Evolutionary conservation across 2,888 invertebrate genomes (phyloP).

Genomic region (Apomyelois bistriatella): DNA sequence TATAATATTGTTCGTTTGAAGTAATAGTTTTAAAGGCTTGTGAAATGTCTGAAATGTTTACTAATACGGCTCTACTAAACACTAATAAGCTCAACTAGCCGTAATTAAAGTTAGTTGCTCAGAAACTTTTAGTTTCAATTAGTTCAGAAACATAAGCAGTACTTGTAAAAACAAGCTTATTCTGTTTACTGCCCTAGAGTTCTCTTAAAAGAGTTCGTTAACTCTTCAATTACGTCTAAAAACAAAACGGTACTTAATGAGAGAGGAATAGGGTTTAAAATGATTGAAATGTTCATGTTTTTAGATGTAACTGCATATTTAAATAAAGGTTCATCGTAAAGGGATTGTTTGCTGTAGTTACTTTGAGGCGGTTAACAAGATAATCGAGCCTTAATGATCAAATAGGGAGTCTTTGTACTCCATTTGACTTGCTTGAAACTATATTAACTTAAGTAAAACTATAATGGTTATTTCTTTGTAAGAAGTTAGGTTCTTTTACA

Average conservation of each 20-base stretch:
- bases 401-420: neutral
- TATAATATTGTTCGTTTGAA: too few relatives aligned
- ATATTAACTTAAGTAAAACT: too few relatives aligned
- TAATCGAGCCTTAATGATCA: neutral
- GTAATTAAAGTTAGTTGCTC: slow-evolving; percentile 1
- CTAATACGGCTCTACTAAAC: neutral
- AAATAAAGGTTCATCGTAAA: slow-evolving; percentile 8
- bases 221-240: neutral
- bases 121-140: slow-evolving; percentile 5
- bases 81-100: neutral
- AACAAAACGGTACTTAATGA: neutral
- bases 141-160: slow-evolving; percentile 7
- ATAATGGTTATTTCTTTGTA: too few relatives aligned
- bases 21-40: too few relatives aligned
- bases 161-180: slow-evolving; percentile 4
- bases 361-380: slow-evolving; percentile 4
- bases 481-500: too few relatives aligned
- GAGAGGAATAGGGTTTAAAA: neutral
- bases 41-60: neutral
- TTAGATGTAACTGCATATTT: neutral
- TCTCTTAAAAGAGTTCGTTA: neutral
- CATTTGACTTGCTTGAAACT: neutral
- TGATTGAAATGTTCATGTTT: neutral
- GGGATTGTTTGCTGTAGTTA: slow-evolving; percentile 3
- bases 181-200: slow-evolving; percentile 6